Percentiles rank a stretch among this genome's conserved stretches.
Conservation (phyloP, 2,797 vertebrate genomes). For the Cetoscarus ocellatus region DNA sequence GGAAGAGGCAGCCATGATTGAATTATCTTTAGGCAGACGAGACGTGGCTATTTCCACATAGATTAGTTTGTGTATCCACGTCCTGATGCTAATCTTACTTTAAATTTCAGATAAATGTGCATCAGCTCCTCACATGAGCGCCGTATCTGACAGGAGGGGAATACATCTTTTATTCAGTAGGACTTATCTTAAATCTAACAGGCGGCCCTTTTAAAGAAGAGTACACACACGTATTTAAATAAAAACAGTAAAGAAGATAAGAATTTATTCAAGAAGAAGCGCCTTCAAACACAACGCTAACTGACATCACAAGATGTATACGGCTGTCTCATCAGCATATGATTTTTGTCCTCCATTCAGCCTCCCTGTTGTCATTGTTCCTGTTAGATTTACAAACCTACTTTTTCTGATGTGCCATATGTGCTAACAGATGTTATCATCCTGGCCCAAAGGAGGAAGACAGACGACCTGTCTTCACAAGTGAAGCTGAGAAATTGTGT, state of each 20-base stretch:
- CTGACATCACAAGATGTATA: slow-evolving; percentile 49
- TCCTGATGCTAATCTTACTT: slow-evolving; percentile 51
- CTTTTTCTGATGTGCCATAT: slow-evolving; percentile 79
- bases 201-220: slow-evolving; percentile 10
- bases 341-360: slow-evolving; percentile 66
- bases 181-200: slow-evolving; percentile 27
- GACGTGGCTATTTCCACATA: slow-evolving; percentile 42
- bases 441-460: slow-evolving; percentile 79
- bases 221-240: neutral
- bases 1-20: slow-evolving; percentile 23
- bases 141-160: slow-evolving; percentile 34
- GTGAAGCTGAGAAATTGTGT: slow-evolving; percentile 82
- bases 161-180: slow-evolving; percentile 52
- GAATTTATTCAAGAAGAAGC: neutral
- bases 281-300: slow-evolving; percentile 6
- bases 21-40: slow-evolving; percentile 23
- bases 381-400: slow-evolving; percentile 78
- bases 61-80: slow-evolving; percentile 32
- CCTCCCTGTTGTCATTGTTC: slow-evolving; percentile 71
- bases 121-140: slow-evolving; percentile 18
- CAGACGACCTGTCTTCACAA: slow-evolving; percentile 82
- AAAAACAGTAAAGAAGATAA: slow-evolving; percentile 11
- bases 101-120: slow-evolving; percentile 38
- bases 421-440: slow-evolving; percentile 85
- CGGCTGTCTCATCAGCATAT: slow-evolving; percentile 62